Evolutionary conservation across 2,888 invertebrate genomes (phyloP), one percentile per base, ranked within the genome.

Genomic region (Anagyrus pseudococci): DNA sequence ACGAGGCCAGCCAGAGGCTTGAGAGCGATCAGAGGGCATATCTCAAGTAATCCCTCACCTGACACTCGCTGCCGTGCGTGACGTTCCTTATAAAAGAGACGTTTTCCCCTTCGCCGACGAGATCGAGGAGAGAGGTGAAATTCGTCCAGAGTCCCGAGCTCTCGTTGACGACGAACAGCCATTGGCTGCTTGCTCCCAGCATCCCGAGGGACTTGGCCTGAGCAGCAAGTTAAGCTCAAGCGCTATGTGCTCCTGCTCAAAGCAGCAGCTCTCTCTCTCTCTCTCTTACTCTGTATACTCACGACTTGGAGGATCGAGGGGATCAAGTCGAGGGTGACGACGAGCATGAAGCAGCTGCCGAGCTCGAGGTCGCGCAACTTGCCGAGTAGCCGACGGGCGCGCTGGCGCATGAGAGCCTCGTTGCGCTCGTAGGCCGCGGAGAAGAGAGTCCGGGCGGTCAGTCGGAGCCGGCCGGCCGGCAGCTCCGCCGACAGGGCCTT

Each of bases 141-240:
- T 89, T 80, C 23, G 46, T 46, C 13, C 8, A 7, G 8, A 6
- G n/a, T 0, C 71, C 74, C 59, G 84, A 80, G 0, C 86, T 86
- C 61, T 91, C 89, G 0, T 89, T 84, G 54, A 93, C 83, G 40
- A 93, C 83, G 75, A 91, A 93, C n/a, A 94, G 77, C 93, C 94
- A 94, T 75, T 93, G 92, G 67, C 88, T 91, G 70, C 83, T 84
- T 0, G 91, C 88, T 72, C 89, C 85, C 0, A 90, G 87, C 84
- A 94, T 85, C 40, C 83, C 82, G 53, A 89, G 78, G 0, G 85
- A 82, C 44, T 61, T 67, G 15, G 67, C 63, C 63, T 66, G 40
- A 19, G 15, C 17, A n/a, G n/a, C n/a, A n/a, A n/a, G n/a, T 37
- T 47, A 4, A 17, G 37, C 3, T 2, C 3, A 37, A 37, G 15